Conservation (phyloP, 2,888 invertebrate genomes). For the Ochlodes sylvanus region DNA sequence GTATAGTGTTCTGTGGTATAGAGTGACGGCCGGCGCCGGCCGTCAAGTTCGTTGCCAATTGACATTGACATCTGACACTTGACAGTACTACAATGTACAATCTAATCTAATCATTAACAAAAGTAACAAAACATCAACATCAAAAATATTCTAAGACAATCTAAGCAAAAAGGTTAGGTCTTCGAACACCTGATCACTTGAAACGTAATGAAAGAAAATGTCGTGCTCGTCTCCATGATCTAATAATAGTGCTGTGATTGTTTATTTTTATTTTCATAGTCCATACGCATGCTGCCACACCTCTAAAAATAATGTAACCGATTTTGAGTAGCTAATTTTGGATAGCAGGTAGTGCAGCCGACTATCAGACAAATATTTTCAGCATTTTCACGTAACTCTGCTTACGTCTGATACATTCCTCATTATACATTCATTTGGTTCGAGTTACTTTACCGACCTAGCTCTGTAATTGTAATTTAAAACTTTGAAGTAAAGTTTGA, state of each 20-base stretch:
- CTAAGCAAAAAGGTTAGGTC: background rate
- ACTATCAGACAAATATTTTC: slow-evolving; percentile 61
- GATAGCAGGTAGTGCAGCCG: slow-evolving; percentile 62
- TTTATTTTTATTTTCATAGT: slow-evolving; percentile 66
- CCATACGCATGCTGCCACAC: slow-evolving; percentile 59
- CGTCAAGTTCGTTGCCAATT: too few species aligned
- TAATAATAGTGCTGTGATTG: slow-evolving; percentile 52
- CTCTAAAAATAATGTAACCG: slow-evolving; percentile 80
- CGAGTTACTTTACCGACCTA: slow-evolving; percentile 46
- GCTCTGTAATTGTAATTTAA: slow-evolving; percentile 39
- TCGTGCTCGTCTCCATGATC: slow-evolving; percentile 22
- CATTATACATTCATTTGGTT: slow-evolving; percentile 53
- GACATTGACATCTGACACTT: too few species aligned
- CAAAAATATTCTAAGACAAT: too few species aligned
- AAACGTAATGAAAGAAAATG: slow-evolving; percentile 33
- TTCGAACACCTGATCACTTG: slow-evolving; percentile 13
- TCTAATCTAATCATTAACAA: too few species aligned
- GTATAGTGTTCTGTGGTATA: too few species aligned
- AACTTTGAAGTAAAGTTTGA: slow-evolving; percentile 18
- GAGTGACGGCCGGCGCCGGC: too few species aligned
- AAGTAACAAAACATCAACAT: too few species aligned
- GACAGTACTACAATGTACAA: too few species aligned
- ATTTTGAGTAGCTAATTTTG: slow-evolving; percentile 71
- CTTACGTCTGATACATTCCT: slow-evolving; percentile 58
- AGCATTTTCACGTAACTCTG: slow-evolving; percentile 58